Percentiles rank a stretch among this genome's conserved stretches.
These are phyloP conservation scores for Melangyna quadrimaculata DNA, from an alignment of 2,888 invertebrate species.

Conservation along the genomic window DNA sequence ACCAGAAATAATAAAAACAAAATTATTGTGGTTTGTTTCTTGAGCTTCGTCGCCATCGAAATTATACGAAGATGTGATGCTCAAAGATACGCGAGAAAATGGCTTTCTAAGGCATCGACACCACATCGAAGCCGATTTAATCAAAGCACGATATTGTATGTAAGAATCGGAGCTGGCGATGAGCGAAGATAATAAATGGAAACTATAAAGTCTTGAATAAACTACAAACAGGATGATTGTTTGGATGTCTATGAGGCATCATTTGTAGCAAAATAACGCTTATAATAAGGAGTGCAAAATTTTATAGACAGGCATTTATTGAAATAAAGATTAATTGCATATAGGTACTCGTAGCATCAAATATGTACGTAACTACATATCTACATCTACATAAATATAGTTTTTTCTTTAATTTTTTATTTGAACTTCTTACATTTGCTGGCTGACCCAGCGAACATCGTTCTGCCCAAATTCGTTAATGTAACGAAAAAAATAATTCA, in stretches of 20 bases:
- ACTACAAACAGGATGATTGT: slow-evolving; percentile 52
- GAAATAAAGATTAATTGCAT: slow-evolving; percentile 34
- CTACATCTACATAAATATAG: too few species aligned
- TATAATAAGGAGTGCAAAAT: not conserved
- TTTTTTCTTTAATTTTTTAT: not conserved
- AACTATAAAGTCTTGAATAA: not conserved
- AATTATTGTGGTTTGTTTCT: slow-evolving; percentile 30
- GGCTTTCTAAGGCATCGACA: slow-evolving; percentile 24
- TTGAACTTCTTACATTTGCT: not conserved
- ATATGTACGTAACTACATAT: too few species aligned
- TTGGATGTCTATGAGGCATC: slow-evolving; percentile 3
- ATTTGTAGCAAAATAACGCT: not conserved
- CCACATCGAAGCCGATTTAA: slow-evolving; percentile 32
- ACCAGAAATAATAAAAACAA: slow-evolving; percentile 54
- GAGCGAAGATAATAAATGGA: slow-evolving; percentile 15
- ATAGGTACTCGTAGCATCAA: too few species aligned
- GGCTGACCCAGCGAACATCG: too few species aligned
- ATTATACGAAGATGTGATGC: not conserved
- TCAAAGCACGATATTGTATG: slow-evolving; percentile 54
- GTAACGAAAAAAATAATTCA: too few species aligned
- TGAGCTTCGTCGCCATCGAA: slow-evolving; percentile 21
- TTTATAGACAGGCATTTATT: not conserved
- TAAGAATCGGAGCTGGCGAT: slow-evolving; percentile 25
- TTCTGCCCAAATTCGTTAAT: too few species aligned
- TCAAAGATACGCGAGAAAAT: slow-evolving; percentile 31